Percentiles rank a stretch among this genome's conserved stretches.
Evolutionary conservation across 2,797 vertebrate species (phyloP).

Genomic region (Gymnopithys bicolor): DNA sequence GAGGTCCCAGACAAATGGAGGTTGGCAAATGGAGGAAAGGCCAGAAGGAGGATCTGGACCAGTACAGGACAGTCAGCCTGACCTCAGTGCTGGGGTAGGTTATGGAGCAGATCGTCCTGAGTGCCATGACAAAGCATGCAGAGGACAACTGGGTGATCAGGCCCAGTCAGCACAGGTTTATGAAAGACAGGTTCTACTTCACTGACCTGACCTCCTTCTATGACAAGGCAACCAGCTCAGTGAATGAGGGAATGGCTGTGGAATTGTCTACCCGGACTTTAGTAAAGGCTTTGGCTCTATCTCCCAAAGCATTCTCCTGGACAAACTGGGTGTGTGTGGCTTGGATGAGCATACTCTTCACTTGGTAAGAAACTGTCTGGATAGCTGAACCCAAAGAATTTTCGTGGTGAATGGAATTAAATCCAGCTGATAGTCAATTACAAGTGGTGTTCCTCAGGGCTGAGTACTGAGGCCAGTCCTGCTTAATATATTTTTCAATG

Average conservation of each 20-base stretch:
- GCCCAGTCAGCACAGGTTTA: background rate
- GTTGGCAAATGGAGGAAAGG: background rate
- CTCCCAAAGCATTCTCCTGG: background rate
- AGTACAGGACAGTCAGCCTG: background rate
- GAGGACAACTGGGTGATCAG: background rate
- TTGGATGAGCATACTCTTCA: background rate
- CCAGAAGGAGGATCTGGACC: background rate
- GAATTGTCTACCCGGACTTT: background rate
- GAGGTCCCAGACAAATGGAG: background rate
- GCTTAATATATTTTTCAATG: background rate
- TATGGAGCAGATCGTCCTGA: background rate
- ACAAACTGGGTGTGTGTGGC: background rate
- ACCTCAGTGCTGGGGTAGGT: background rate
- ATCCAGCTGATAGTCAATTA: background rate
- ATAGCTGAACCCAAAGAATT: background rate
- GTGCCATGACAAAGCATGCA: rapidly evolving
- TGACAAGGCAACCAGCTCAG: background rate
- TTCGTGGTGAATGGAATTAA: background rate
- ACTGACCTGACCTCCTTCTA: background rate
- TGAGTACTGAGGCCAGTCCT: background rate
- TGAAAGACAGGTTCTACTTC: background rate
- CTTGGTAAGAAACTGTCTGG: background rate
- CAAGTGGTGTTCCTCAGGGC: background rate
- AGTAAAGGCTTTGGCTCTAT: background rate
- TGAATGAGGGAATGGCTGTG: background rate